phyloP scores from a whole-genome alignment of 2,113 vertebrate species.

The Telmatochromis brachygnathus region DNA sequence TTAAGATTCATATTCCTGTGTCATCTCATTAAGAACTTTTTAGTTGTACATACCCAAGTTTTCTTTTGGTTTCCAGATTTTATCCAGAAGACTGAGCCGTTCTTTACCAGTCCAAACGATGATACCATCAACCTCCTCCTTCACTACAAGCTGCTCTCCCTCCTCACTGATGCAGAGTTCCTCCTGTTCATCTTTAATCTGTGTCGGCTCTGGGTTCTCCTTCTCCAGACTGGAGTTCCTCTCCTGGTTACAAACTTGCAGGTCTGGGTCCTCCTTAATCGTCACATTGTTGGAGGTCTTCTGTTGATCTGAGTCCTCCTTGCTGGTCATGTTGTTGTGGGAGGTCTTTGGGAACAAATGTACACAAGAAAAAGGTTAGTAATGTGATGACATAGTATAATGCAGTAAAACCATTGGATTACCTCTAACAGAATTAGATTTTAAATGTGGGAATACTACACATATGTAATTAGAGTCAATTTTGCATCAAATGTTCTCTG shows the following conservation, averaged over 20 bases:
- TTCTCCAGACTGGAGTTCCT: neutral
- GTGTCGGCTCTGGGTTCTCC: neutral
- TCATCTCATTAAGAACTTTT: neutral
- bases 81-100: neutral
- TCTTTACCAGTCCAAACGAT: neutral
- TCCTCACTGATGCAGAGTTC: neutral
- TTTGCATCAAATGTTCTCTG: neutral
- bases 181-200: neutral
- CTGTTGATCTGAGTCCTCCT: rapidly evolving
- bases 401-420: rapidly evolving
- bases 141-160: neutral
- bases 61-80: neutral
- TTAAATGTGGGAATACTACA: neutral
- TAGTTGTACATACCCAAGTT: neutral
- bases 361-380: neutral
- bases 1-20: neutral
- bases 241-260: neutral
- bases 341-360: neutral
- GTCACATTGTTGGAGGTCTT: rapidly evolving
- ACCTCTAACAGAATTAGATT: neutral
- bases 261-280: neutral
- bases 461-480: neutral
- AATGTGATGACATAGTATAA: neutral
- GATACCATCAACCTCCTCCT: neutral
- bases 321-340: neutral